phyloP scores from a whole-genome alignment of 2,888 invertebrate species.

The Callimorpha dominula region DNA sequence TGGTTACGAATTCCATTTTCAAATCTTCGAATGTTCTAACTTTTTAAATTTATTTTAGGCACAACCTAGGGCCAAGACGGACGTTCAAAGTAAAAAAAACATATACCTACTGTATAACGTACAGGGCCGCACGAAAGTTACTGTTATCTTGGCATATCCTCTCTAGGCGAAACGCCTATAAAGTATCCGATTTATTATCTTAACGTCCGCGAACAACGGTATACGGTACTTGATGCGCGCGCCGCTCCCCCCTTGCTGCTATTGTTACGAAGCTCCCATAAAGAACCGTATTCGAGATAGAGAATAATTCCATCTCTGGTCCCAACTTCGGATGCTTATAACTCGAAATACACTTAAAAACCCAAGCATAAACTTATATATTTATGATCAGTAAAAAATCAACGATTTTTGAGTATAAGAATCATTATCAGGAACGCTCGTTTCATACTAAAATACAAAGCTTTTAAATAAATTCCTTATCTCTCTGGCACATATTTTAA shows the following conservation, averaged over 20 bases:
- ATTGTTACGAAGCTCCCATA: constrained; percentile 85
- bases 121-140: constrained; percentile 85
- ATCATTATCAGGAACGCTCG: constrained; percentile 21
- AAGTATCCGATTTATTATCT: constrained; percentile 80
- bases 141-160: constrained; percentile 88
- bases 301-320: constrained; percentile 82
- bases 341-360: constrained; percentile 39
- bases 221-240: constrained; percentile 79
- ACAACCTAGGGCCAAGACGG: constrained; percentile 67
- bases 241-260: constrained; percentile 85
- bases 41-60: constrained; percentile 69
- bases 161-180: constrained; percentile 85
- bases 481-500: constrained; percentile 85
- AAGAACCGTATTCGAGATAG: constrained; percentile 73
- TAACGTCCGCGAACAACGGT: constrained; percentile 68
- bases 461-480: constrained; percentile 83
- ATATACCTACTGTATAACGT: constrained; percentile 75
- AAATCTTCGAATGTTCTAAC: constrained; percentile 42
- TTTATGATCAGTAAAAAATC: constrained; percentile 67
- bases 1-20: constrained; percentile 28
- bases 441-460: constrained; percentile 44
- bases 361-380: constrained; percentile 49
- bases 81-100: constrained; percentile 70
- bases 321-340: constrained; percentile 66
- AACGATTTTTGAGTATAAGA: constrained; percentile 72